phyloP scores from a whole-genome alignment of 2,113 vertebrate species.

The Pachycephala philippinensis region DNA sequence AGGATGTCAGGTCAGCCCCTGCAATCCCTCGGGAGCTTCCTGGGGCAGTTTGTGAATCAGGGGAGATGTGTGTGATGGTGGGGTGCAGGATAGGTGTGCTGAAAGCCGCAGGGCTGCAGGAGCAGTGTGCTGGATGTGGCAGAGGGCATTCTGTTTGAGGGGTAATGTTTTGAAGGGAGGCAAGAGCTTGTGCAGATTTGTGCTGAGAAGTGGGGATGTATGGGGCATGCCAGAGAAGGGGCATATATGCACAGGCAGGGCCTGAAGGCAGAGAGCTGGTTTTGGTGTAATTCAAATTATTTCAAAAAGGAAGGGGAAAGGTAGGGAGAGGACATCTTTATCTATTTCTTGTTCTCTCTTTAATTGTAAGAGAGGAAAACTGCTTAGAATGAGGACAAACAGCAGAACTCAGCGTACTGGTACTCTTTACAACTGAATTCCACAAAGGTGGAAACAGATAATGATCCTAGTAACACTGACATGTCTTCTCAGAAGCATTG shows the following conservation, averaged over 20 bases:
- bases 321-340: not conserved
- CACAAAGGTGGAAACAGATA: not conserved
- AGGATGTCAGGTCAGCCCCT: accelerated
- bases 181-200: not conserved
- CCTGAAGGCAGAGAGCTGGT: not conserved
- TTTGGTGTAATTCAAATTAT: not conserved
- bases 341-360: not conserved
- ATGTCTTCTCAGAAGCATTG: not conserved
- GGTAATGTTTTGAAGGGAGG: not conserved
- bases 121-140: accelerated
- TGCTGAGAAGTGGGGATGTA: not conserved
- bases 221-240: not conserved
- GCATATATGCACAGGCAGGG: accelerated
- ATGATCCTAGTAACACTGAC: not conserved
- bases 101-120: not conserved
- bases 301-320: not conserved
- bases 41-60: too few species aligned
- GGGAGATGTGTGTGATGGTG: accelerated
- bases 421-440: not conserved
- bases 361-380: not conserved
- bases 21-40: not conserved
- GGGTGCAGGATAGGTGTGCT: not conserved
- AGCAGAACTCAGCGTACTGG: not conserved
- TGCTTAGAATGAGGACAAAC: not conserved
- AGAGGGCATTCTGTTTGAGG: not conserved